A percentile compares a stretch with the other conserved stretches of the same genome.
These are phyloP conservation scores for Kryptopterus vitreolus DNA, from an alignment of 2,797 vertebrate species.

Conservation along the genomic window DNA sequence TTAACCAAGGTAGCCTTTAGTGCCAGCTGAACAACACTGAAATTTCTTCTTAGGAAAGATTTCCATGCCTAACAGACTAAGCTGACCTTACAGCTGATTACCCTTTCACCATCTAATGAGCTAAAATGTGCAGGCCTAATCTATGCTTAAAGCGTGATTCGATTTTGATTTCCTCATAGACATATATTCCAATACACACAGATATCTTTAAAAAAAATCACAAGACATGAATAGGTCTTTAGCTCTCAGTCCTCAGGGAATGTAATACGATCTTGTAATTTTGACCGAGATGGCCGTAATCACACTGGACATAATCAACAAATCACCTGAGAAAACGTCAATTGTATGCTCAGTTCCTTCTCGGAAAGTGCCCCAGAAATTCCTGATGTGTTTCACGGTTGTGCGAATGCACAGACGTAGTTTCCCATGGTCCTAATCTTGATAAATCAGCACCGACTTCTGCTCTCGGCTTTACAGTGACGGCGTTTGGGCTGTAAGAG, in stretches of 20 bases:
- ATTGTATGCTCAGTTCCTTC: slow-evolving; percentile 36
- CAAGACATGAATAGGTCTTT: slow-evolving; percentile 6
- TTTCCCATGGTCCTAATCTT: slow-evolving; percentile 53
- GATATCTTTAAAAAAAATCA: slow-evolving; percentile 13
- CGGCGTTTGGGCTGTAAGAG: slow-evolving; percentile 24
- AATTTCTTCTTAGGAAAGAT: not conserved
- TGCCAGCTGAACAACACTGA: slow-evolving; percentile 9
- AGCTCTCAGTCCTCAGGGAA: slow-evolving; percentile 9
- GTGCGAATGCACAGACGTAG: slow-evolving; percentile 7
- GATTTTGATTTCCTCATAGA: not conserved
- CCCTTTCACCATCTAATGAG: slow-evolving; percentile 11
- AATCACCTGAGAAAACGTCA: slow-evolving; percentile 38
- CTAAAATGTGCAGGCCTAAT: not conserved
- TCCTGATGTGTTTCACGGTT: not conserved
- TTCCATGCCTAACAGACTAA: not conserved
- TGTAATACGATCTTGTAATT: slow-evolving; percentile 26
- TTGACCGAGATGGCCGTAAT: slow-evolving; percentile 34
- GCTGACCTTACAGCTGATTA: slow-evolving; percentile 4
- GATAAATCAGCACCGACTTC: slow-evolving; percentile 40
- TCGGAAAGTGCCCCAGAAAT: slow-evolving; percentile 51
- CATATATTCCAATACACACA: not conserved
- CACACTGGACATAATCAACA: slow-evolving; percentile 26
- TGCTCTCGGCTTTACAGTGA: slow-evolving; percentile 27
- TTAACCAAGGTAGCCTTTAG: not conserved
- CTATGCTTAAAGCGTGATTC: not conserved